Evolutionary conservation across 2,888 invertebrate genomes (phyloP).

Genomic region (Malachius bipustulatus): DNA sequence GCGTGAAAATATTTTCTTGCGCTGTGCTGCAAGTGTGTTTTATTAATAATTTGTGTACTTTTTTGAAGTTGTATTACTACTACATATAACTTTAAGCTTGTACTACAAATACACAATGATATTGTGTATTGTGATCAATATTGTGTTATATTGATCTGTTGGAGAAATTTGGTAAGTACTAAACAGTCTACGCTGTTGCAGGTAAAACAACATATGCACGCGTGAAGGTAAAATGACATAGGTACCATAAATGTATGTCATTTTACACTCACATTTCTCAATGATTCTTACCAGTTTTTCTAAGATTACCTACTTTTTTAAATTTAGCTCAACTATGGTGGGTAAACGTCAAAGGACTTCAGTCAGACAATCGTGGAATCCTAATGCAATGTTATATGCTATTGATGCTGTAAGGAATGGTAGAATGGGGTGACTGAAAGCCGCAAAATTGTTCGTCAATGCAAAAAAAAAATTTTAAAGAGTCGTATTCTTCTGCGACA

Average conservation of each 20-base stretch:
- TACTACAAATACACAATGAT: too few relatives aligned
- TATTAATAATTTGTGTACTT: too few relatives aligned
- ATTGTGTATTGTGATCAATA: too few relatives aligned
- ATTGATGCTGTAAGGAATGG: slow-evolving; percentile 14
- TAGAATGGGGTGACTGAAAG: slow-evolving; percentile 18
- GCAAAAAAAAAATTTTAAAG: slow-evolving; percentile 7
- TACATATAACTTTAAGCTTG: too few relatives aligned
- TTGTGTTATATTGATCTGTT: too few relatives aligned
- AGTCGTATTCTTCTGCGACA: too few relatives aligned
- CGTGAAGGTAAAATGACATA: slow-evolving; percentile 3
- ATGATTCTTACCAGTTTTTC: background rate
- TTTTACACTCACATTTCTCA: slow-evolving; percentile 1
- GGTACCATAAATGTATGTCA: too few relatives aligned
- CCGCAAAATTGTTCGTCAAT: slow-evolving; percentile 5
- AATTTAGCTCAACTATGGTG: background rate
- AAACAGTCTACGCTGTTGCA: too few relatives aligned
- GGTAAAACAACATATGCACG: slow-evolving; percentile 2
- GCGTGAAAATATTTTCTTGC: too few relatives aligned
- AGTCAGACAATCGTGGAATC: slow-evolving; percentile 1
- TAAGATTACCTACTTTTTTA: background rate
- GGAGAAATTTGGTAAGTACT: too few relatives aligned
- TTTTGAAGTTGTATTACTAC: too few relatives aligned
- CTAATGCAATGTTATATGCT: background rate
- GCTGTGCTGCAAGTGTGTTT: too few relatives aligned
- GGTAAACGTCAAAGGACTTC: background rate